Conservation (phyloP, 2,113 vertebrate species). For the Entelurus aequoreus region DNA sequence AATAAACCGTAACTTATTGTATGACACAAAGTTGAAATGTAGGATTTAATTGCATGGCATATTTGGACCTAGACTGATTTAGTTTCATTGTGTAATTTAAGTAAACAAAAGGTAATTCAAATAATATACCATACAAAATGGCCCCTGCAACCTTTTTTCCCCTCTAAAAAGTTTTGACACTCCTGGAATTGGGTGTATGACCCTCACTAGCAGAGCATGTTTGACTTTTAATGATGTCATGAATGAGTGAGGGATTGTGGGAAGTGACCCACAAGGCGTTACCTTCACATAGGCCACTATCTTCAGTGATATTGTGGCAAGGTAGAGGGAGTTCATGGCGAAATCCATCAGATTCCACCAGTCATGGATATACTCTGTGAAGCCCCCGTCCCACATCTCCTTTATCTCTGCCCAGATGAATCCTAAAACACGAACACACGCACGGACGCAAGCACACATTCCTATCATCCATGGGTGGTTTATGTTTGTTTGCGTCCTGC, state of each 20-base stretch:
- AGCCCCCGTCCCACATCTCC: conserved; percentile 96
- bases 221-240: background rate
- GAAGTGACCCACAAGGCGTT: conserved; percentile 18
- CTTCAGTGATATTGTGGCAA: conserved; percentile 95
- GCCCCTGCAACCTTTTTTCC: too few relatives aligned
- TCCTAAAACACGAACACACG: conserved; percentile 65
- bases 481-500: background rate
- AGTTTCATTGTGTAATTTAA: too few relatives aligned
- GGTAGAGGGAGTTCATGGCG: conserved; percentile 94
- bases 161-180: too few relatives aligned
- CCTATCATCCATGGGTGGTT: conserved; percentile 2
- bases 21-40: too few relatives aligned
- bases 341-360: conserved; percentile 99
- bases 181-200: background rate
- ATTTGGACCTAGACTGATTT: too few relatives aligned
- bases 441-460: conserved; percentile 51
- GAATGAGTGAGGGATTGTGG: background rate
- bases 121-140: too few relatives aligned
- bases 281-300: conserved; percentile 96
- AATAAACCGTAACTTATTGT: too few relatives aligned
- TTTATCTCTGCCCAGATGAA: conserved; percentile 99
- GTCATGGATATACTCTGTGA: conserved; percentile 92
- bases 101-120: too few relatives aligned
- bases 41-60: too few relatives aligned
- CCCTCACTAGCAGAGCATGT: background rate